phyloP scores from a whole-genome alignment of 2,113 vertebrate species.

The Geococcyx californianus region DNA sequence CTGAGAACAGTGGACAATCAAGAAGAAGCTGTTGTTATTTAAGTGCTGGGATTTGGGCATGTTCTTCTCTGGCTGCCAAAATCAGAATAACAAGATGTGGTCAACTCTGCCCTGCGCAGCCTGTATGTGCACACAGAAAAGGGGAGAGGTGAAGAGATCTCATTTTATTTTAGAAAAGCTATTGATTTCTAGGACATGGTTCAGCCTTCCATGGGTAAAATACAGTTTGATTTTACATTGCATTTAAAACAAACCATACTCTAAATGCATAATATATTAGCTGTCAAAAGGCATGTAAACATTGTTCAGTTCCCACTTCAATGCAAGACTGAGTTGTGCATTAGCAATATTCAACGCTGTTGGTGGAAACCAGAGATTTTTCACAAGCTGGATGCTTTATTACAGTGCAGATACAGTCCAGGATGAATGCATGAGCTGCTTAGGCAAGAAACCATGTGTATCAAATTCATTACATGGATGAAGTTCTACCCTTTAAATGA shows the following conservation, averaged over 20 bases:
- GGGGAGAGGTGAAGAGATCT: neutral
- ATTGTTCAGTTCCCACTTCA: neutral
- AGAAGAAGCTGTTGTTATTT: neutral
- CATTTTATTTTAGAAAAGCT: neutral
- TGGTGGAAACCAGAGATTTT: conserved; percentile 1
- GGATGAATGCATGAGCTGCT: neutral
- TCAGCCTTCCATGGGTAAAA: neutral
- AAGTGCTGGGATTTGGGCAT: neutral
- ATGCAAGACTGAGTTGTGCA: neutral
- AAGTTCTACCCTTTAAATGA: neutral
- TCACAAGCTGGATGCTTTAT: neutral
- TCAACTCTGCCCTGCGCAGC: neutral
- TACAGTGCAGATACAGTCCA: neutral
- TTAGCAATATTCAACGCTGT: neutral
- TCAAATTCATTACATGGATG: neutral
- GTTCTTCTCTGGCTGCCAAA: neutral
- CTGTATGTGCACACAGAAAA: neutral
- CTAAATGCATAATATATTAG: neutral
- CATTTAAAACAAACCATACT: neutral
- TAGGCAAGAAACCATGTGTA: neutral
- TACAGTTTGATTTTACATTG: neutral
- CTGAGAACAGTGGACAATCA: neutral
- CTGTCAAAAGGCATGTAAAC: neutral
- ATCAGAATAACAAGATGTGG: neutral
- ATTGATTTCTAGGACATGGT: neutral